Evolutionary conservation across 2,888 invertebrate species (phyloP), one percentile per base, ranked within the genome.

Genomic region (Heliconius erato): DNA sequence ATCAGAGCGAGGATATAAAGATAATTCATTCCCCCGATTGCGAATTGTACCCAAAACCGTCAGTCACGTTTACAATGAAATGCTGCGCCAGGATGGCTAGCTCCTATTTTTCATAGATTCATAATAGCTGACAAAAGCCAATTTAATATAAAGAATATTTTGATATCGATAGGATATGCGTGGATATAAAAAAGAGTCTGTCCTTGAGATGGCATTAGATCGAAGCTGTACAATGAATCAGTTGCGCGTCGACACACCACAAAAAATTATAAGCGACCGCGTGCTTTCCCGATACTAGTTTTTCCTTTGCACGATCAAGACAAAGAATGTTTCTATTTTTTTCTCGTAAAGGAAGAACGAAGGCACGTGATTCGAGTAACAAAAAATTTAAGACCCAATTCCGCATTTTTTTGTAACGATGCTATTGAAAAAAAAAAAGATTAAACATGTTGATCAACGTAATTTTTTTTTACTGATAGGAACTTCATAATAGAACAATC

Each of bases 201-300:
- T 82, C 82, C 82, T 79, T 79, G 82, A 80, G 65, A 44, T 79
- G 68, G 74, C 32, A 59, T 78, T 76, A 74, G 74, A 65, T 76
- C 65, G 40, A 79, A 79, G 80, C 79, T 59, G 54, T 68, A 84
- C 77, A 80, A 80, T 71, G 76, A 82, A 80, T 59, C 74, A 49
- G 80, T 26, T 32, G 78, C 67, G 63, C 74, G 71, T 69, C 78
- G 82, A 69, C 63, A 79, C 67, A 35, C 59, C 76, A 82, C 82
- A 85, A 83, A 85, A 86, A 84, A 72, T 65, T n/a, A 74, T 69
- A 59, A 69, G 68, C 77, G 69, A 84, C 82, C 74, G 83, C 84
- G 82, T 84, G 84, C 84, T 85, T 79, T 78, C 76, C 49, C 44
- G 71, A 72, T 59, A 49, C 44, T 68, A 44, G 49, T 79, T 83